Percentiles rank a stretch among this genome's conserved stretches.
Evolutionary conservation across 1,140 invertebrate genomes (phyloP).

Genomic region (Condylostylus longicornis): DNA sequence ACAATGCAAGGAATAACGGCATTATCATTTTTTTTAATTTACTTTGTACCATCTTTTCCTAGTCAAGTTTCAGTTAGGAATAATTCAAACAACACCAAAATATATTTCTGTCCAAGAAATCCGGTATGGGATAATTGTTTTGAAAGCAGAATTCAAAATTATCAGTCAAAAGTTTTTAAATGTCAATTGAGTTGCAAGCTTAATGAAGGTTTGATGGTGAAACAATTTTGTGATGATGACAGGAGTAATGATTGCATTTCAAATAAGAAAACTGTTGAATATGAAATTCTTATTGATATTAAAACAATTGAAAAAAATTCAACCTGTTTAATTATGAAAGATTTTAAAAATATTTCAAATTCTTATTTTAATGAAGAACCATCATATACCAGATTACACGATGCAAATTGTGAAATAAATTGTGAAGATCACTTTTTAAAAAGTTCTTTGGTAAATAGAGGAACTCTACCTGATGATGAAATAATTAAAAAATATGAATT

Average conservation of each 20-base stretch:
- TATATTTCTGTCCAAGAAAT: constrained; percentile 33
- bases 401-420: constrained; percentile 35
- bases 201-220: constrained; percentile 14
- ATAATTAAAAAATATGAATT: constrained; percentile 42
- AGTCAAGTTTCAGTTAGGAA: constrained; percentile 36
- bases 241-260: constrained; percentile 6
- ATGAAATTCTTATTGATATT: no score
- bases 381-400: constrained; percentile 34
- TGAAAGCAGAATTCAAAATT: constrained; percentile 15
- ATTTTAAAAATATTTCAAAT: constrained; percentile 15
- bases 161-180: constrained; percentile 13
- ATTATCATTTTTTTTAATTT: constrained; percentile 48
- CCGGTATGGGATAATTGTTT: constrained; percentile 17
- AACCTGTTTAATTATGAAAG: constrained; percentile 18
- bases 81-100: no score
- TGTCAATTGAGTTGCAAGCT: constrained; percentile 21
- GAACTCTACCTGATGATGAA: constrained; percentile 24
- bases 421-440: constrained; percentile 35
- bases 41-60: constrained; percentile 48
- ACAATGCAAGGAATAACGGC: constrained; percentile 51
- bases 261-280: no score
- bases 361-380: constrained; percentile 17
- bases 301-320: background rate
- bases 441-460: constrained; percentile 15
- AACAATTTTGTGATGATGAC: constrained; percentile 14